Percentiles rank a stretch among this genome's conserved stretches.
phyloP scores from a whole-genome alignment of 2,888 invertebrate genomes.

The Tachina grossa region DNA sequence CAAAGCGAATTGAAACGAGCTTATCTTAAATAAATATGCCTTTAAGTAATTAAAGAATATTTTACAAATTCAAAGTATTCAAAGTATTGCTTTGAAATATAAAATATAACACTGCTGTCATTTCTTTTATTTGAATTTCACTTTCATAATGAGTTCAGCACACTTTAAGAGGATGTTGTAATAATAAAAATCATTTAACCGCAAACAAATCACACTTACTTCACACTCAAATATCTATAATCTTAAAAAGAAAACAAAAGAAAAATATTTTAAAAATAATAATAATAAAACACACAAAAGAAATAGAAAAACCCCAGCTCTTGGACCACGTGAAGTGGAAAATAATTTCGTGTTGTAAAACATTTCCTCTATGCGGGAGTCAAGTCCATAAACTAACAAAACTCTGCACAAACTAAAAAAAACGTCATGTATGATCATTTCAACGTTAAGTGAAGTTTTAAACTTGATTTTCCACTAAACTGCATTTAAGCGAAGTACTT shows the following conservation, averaged over 20 bases:
- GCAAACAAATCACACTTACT: constrained; percentile 64
- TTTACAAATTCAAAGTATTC: background rate
- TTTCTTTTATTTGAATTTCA: constrained; percentile 74
- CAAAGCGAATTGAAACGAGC: too few relatives aligned
- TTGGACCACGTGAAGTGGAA: constrained; percentile 61
- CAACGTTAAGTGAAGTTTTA: constrained; percentile 62
- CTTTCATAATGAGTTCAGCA: constrained; percentile 80
- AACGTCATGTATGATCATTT: constrained; percentile 44
- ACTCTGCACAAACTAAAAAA: constrained; percentile 9
- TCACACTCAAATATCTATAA: constrained; percentile 21
- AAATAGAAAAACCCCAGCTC: constrained; percentile 41
- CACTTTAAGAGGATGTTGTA: constrained; percentile 71
- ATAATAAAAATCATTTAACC: constrained; percentile 71
- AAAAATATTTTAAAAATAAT: background rate
- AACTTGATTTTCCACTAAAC: constrained; percentile 70
- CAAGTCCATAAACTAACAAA: constrained; percentile 46
- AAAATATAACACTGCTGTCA: background rate
- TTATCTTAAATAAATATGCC: too few relatives aligned
- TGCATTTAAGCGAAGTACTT: constrained; percentile 38
- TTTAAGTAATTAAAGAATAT: too few relatives aligned
- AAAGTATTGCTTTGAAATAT: background rate
- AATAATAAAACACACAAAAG: background rate
- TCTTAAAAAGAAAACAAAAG: constrained; percentile 1
- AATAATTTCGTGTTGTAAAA: constrained; percentile 61
- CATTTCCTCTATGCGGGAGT: constrained; percentile 68